Percentiles rank a stretch among this genome's conserved stretches.
Evolutionary conservation across 2,888 invertebrate species (phyloP).

Genomic region (Caenorhabditis drosophilae): DNA sequence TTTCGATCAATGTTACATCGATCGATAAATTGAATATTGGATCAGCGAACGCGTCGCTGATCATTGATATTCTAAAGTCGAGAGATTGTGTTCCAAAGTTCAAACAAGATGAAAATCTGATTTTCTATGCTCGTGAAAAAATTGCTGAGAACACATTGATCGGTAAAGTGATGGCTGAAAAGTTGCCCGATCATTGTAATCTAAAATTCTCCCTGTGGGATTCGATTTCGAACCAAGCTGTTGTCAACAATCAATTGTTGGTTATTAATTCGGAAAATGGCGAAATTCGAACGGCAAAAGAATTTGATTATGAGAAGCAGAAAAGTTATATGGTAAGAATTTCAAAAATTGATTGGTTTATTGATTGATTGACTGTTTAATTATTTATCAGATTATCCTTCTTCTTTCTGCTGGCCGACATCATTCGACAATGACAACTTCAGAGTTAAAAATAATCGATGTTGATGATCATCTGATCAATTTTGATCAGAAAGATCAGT

Average conservation of each 20-base stretch:
- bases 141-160: constrained; percentile 25
- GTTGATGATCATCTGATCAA: constrained; percentile 20
- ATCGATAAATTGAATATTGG: constrained; percentile 25
- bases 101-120: constrained; percentile 27
- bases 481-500: constrained; percentile 13
- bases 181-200: constrained; percentile 12
- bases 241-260: constrained; percentile 7
- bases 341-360: too few species aligned
- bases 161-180: constrained; percentile 22
- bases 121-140: constrained; percentile 27
- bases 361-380: too few species aligned
- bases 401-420: constrained; percentile 31
- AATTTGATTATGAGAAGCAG: constrained; percentile 37
- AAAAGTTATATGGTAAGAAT: constrained; percentile 21
- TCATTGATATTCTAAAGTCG: constrained; percentile 31
- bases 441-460: constrained; percentile 25
- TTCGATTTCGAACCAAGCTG: background rate
- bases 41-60: constrained; percentile 25
- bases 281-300: constrained; percentile 25
- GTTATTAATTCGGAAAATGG: constrained; percentile 30
- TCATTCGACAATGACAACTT: constrained; percentile 2
- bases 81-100: constrained; percentile 40
- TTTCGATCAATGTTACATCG: constrained; percentile 19
- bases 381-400: too few species aligned
- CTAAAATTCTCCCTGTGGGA: constrained; percentile 11